phyloP scores from a whole-genome alignment of 2,888 invertebrate species.

The Drosophila sordidapex region DNA sequence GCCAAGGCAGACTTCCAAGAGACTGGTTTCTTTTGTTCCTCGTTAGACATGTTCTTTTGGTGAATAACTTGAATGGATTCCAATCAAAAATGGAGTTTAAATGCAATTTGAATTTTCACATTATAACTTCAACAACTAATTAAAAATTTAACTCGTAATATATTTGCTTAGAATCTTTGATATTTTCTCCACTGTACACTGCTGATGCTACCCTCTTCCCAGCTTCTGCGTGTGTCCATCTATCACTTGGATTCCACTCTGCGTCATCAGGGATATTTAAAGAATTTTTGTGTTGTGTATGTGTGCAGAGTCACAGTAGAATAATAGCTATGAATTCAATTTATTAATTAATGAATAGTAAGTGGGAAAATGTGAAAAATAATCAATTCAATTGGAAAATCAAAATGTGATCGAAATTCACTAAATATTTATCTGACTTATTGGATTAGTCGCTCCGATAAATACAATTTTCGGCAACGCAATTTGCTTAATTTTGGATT shows the following conservation, averaged over 20 bases:
- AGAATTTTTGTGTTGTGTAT: background rate
- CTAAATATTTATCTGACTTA: slow-evolving; percentile 36
- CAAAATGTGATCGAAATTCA: slow-evolving; percentile 16
- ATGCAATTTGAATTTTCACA: background rate
- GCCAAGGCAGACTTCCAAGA: background rate
- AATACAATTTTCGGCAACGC: slow-evolving; percentile 28
- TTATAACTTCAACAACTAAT: background rate
- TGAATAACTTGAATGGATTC: background rate
- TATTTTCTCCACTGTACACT: background rate
- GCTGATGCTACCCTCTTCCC: background rate
- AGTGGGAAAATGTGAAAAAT: background rate
- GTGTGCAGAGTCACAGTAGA: background rate
- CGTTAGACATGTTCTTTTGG: background rate
- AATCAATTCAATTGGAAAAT: slow-evolving; percentile 1
- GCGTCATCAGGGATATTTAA: background rate
- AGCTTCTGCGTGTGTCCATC: background rate
- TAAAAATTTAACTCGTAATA: background rate
- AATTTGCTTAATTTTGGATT: slow-evolving; percentile 51
- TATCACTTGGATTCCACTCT: background rate
- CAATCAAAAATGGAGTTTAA: background rate
- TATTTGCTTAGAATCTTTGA: background rate
- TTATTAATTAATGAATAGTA: background rate
- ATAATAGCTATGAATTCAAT: background rate
- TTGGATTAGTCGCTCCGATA: slow-evolving; percentile 33
- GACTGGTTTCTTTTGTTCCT: background rate